Conservation (phyloP, 2,888 invertebrate species). For the Andrena camellia region DNA sequence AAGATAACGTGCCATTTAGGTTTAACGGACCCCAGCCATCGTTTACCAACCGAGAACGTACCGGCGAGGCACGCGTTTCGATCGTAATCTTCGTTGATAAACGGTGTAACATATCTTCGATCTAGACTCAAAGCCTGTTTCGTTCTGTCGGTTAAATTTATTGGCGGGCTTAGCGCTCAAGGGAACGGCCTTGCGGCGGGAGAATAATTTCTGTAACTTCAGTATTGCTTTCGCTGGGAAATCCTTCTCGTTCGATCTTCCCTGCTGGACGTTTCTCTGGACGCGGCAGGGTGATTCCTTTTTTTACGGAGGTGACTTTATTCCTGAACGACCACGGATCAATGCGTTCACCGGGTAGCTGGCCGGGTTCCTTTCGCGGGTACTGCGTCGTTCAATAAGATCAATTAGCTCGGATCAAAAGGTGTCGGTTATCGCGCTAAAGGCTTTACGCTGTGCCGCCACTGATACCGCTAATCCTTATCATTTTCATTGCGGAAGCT, state of each 20-base stretch:
- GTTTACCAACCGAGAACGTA: constrained; percentile 12
- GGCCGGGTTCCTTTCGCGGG: neutral
- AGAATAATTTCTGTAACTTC: constrained; percentile 23
- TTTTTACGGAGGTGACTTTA: constrained; percentile 45
- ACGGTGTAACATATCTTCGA: constrained; percentile 57
- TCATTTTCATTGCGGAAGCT: neutral
- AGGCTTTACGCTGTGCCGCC: neutral
- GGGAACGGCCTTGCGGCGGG: constrained; percentile 1
- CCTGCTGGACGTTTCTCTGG: constrained; percentile 4
- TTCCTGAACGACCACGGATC: constrained; percentile 45
- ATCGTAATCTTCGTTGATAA: constrained; percentile 49
- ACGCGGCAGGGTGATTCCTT: neutral
- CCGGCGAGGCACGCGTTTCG: constrained; percentile 38
- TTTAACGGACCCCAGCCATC: constrained; percentile 58
- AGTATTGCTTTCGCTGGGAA: constrained; percentile 24
- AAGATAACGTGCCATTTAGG: constrained; percentile 79
- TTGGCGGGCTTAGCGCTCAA: constrained; percentile 13
- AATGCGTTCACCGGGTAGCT: constrained; percentile 22
- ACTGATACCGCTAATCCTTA: neutral
- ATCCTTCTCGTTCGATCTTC: constrained; percentile 4
- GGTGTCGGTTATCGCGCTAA: neutral
- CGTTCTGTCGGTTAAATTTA: constrained; percentile 15
- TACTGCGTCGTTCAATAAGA: neutral
- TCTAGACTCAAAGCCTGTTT: constrained; percentile 25
- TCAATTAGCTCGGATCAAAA: constrained; percentile 21